Conservation (phyloP, 53 echinoderm and acorn worm genomes). For the Hippasteria phrygiana region DNA sequence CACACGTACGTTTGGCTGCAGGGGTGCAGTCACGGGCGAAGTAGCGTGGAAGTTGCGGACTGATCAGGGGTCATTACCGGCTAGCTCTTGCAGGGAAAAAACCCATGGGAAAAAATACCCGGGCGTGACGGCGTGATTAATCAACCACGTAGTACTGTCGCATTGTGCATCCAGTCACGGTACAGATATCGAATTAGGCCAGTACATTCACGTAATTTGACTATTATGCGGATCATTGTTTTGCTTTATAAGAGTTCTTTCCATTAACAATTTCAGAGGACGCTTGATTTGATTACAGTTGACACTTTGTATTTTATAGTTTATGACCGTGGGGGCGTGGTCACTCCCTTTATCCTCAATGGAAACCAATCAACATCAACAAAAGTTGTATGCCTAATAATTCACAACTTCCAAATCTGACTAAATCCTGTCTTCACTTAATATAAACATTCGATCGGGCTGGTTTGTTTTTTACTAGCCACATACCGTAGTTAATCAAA, state of each 20-base stretch:
- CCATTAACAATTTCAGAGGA: too few species aligned
- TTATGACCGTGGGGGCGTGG: too few species aligned
- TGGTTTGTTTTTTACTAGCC: too few species aligned
- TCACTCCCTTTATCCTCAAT: too few species aligned
- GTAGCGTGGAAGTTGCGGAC: neutral
- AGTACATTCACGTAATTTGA: neutral
- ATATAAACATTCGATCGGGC: too few species aligned
- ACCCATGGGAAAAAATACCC: conserved; percentile 42
- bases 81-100: neutral
- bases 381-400: too few species aligned
- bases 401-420: too few species aligned
- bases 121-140: conserved; percentile 29
- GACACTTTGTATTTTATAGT: too few species aligned
- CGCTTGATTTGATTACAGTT: too few species aligned
- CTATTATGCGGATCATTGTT: neutral
- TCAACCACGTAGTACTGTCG: neutral
- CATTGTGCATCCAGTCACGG: neutral
- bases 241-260: neutral
- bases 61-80: conserved; percentile 24
- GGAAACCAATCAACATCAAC: too few species aligned
- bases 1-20: neutral
- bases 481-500: too few species aligned
- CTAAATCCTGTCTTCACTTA: too few species aligned
- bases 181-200: neutral
- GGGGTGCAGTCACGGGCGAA: neutral